Evolutionary conservation across 2,113 vertebrate genomes (phyloP).

Genomic region (Anthoscopus minutus): DNA sequence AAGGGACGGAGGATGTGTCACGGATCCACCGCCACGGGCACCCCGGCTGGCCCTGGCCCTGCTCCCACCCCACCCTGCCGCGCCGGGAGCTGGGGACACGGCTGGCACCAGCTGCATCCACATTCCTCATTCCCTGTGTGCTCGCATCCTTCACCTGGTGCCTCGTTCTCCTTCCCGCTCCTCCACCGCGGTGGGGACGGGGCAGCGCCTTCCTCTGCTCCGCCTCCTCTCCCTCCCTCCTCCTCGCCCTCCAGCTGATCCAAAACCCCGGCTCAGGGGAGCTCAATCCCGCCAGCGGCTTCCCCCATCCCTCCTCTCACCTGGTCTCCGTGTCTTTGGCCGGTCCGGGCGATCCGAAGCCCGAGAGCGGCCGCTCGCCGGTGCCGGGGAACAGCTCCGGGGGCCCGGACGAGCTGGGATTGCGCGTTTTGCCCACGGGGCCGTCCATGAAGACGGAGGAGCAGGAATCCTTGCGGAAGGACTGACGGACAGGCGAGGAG

Average conservation of each 20-base stretch:
- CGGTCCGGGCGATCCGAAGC: conserved; percentile 78
- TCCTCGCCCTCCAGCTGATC: accelerated
- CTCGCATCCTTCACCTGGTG: background rate
- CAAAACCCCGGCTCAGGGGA: accelerated
- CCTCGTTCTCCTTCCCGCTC: accelerated
- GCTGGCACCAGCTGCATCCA: background rate
- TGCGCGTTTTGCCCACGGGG: conserved; percentile 82
- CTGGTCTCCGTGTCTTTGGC: conserved; percentile 85
- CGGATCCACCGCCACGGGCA: accelerated
- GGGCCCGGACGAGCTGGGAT: conserved; percentile 76
- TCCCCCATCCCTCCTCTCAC: conserved; percentile 36
- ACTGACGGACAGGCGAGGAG: conserved; percentile 89
- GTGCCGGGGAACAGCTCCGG: conserved; percentile 80
- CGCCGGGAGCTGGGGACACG: accelerated
- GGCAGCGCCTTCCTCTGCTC: background rate
- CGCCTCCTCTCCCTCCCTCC: background rate
- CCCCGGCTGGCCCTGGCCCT: background rate
- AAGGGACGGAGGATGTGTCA: too few relatives aligned
- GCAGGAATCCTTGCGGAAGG: conserved; percentile 92
- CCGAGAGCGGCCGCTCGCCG: conserved; percentile 74
- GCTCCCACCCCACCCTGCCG: background rate
- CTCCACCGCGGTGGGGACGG: accelerated
- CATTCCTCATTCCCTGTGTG: background rate
- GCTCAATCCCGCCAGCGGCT: too few relatives aligned
- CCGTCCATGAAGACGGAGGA: conserved; percentile 91